Percentiles rank a stretch among this genome's conserved stretches.
Evolutionary conservation across 2,113 vertebrate species (phyloP).

Genomic region (Paralichthys olivaceus): DNA sequence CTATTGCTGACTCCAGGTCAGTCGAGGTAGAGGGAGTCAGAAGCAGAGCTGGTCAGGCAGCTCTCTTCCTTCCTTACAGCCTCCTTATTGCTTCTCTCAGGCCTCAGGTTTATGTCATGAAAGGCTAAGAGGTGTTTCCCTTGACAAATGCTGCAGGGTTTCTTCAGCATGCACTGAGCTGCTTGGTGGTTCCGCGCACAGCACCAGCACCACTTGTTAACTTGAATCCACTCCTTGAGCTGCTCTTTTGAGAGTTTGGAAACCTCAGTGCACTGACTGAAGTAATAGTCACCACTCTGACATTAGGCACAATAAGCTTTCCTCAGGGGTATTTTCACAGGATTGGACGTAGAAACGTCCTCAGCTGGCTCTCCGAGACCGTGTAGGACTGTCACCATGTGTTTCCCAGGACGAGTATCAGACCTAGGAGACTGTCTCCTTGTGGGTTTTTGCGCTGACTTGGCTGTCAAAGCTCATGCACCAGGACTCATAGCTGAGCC

Average conservation of each 20-base stretch:
- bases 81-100: not conserved
- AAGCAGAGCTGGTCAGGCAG: not conserved
- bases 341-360: too few species aligned
- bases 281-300: not conserved
- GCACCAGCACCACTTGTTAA: not conserved
- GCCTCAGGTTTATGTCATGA: slow-evolving; percentile 8
- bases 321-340: fast-evolving
- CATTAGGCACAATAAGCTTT: slow-evolving; percentile 10
- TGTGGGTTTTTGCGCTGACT: not conserved
- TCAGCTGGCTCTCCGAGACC: not conserved
- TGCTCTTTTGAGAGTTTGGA: slow-evolving; percentile 13
- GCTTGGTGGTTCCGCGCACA: not conserved
- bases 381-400: not conserved
- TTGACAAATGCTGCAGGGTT: not conserved
- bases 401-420: not conserved
- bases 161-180: too few species aligned
- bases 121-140: not conserved
- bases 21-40: slow-evolving; percentile 4
- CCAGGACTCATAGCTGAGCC: slow-evolving; percentile 10
- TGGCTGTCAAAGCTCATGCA: not conserved
- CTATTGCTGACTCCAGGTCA: not conserved
- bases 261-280: not conserved
- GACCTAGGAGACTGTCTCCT: not conserved
- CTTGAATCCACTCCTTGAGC: slow-evolving; percentile 9
- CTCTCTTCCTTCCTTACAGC: not conserved